phyloP scores from a whole-genome alignment of 2,113 vertebrate genomes.

The Callaeas wilsoni region DNA sequence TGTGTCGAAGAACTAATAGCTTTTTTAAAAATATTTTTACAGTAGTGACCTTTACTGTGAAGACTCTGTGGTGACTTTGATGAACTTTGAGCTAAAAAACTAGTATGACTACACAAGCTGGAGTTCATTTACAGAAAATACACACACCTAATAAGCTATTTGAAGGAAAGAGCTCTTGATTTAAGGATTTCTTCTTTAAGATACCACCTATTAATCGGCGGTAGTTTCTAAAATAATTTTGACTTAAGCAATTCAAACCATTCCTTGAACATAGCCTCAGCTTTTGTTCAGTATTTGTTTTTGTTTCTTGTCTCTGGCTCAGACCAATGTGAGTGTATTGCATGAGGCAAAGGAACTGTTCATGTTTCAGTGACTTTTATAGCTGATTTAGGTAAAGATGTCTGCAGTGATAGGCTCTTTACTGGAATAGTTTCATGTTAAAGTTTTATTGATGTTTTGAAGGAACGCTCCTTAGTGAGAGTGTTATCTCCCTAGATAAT shows the following conservation, averaged over 20 bases:
- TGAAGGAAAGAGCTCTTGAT: not conserved
- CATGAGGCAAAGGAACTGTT: not conserved
- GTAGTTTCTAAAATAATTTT: not conserved
- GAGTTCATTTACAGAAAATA: not conserved
- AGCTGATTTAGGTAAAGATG: not conserved
- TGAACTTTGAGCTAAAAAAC: not conserved
- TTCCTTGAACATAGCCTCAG: not conserved
- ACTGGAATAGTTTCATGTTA: not conserved
- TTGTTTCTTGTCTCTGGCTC: not conserved
- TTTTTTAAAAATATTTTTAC: not conserved
- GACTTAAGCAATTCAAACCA: not conserved
- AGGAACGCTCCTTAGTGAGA: not conserved
- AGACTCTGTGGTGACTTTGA: not conserved
- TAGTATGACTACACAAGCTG: accelerated
- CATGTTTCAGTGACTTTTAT: not conserved
- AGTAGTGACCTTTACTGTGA: not conserved
- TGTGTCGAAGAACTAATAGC: not conserved
- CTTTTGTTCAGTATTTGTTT: not conserved
- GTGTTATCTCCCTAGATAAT: not conserved
- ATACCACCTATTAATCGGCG: not conserved
- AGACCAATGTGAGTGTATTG: not conserved
- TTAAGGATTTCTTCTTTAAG: not conserved
- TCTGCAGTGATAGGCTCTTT: not conserved
- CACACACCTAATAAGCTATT: not conserved
- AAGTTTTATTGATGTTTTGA: not conserved